Base-by-base conservation (phyloP, 2,113 vertebrate genomes). In the Strix uralensis region DNA sequence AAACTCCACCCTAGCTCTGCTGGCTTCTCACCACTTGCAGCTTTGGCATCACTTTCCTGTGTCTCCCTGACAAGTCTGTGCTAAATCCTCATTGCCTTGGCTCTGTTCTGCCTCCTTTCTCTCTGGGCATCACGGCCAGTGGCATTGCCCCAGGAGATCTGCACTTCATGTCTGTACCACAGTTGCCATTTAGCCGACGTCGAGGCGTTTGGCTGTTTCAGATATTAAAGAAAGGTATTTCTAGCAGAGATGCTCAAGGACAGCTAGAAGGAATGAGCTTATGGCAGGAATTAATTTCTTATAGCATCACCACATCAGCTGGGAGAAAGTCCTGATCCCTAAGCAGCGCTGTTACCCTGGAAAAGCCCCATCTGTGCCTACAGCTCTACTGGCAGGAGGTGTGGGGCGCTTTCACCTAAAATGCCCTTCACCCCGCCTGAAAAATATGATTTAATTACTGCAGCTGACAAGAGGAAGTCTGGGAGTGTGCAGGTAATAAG, bases 101-200 rank as follows among this genome's bases (percentile, higher is more conserved):
- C 38, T 91, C 72, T 79, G 15, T 67, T 69, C 44, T 77, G 10
- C 13, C 65, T 66, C 40, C 67, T 73, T 81, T 84, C 63, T 71
- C 63, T 36, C 67, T 0, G 0, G 38, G 55, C 51, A 51, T 8
- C 0, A 0, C 5, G 62, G 34, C 59, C 82, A 23, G 42, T 26
- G 72, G 83, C n/a, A 26, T 20, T 54, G 42, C 65, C 57, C 11
- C 52, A 23, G 84, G 77, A 59, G 77, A 59, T 7, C 86, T 71
- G 46, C 38, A 2, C n/a, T 84, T 83, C 38, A 12, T 16, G 25
- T 34, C 72, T 70, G 7, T 11, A 0, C 10, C 20, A 15, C 54
- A 27, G 27, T 10, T 91, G 55, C 80, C 29, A 7, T n/a, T 89
- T 30, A 81, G 54, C 46, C 0, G 0, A 52, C 67, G 79, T 61